Percentiles rank a stretch among this genome's conserved stretches.
Evolutionary conservation across 2,113 vertebrate genomes (phyloP).

Genomic region (Diphyllodes magnificus): DNA sequence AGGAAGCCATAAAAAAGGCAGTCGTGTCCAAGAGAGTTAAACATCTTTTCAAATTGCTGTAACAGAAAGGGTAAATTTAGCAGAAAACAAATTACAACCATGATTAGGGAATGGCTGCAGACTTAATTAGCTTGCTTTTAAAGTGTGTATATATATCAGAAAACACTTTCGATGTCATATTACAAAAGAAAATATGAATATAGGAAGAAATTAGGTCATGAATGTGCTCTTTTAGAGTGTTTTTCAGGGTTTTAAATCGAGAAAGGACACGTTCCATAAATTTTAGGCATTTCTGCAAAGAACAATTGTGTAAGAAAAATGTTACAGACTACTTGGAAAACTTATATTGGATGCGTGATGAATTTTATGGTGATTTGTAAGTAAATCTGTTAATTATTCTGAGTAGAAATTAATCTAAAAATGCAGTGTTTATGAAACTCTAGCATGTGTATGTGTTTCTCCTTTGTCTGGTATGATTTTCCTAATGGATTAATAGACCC

Average conservation of each 20-base stretch:
- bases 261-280: neutral
- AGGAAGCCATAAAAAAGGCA: conserved; percentile 5
- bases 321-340: neutral
- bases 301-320: neutral
- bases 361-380: neutral
- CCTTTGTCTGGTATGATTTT: neutral
- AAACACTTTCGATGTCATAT: neutral
- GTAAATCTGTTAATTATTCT: neutral
- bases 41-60: neutral
- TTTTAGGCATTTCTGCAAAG: neutral
- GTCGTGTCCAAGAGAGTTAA: neutral
- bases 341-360: neutral
- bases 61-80: conserved; percentile 32
- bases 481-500: neutral
- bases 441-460: neutral
- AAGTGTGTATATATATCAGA: conserved; percentile 3
- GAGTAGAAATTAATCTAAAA: neutral
- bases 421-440: neutral
- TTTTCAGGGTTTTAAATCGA: neutral
- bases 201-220: neutral
- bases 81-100: conserved; percentile 20
- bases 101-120: conserved; percentile 26
- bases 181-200: neutral
- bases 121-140: conserved; percentile 18
- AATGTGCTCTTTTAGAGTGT: neutral